phyloP scores from a whole-genome alignment of 2,113 vertebrate species.

The Hyperoodon ampullatus region DNA sequence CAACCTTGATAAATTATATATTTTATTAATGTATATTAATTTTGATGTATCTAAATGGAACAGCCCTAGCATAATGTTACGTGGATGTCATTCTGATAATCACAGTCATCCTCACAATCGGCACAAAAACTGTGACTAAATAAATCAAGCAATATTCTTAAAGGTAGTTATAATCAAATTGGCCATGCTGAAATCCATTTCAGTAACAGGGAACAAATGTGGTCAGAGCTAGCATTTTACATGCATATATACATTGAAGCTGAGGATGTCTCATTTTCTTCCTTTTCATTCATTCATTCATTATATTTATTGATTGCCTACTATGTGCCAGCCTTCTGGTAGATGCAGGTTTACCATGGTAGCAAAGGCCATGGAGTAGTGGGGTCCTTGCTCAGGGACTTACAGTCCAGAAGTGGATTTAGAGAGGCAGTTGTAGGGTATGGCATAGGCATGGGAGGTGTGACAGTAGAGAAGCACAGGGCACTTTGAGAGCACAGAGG shows the following conservation, averaged over 20 bases:
- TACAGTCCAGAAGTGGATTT: neutral
- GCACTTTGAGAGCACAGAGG: neutral
- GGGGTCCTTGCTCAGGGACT: neutral
- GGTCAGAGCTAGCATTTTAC: neutral
- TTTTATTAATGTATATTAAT: neutral
- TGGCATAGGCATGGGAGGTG: neutral
- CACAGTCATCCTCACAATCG: neutral
- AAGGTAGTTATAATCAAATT: conserved; percentile 34
- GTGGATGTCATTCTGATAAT: neutral
- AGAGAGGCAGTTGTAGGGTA: neutral
- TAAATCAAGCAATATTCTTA: neutral
- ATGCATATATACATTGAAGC: neutral
- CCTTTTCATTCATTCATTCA: neutral
- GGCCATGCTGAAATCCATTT: neutral
- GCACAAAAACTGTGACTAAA: conserved; percentile 27
- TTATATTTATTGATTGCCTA: neutral
- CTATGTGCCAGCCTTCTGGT: neutral
- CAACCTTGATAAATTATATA: neutral
- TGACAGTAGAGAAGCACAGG: neutral
- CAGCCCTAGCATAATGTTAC: neutral
- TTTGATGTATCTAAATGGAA: neutral
- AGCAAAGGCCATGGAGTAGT: neutral
- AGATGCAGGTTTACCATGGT: neutral
- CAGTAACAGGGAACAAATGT: neutral
- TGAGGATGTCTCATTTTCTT: neutral